phyloP scores from a whole-genome alignment of 2,113 vertebrate genomes.

The Recurvirostra avosetta region DNA sequence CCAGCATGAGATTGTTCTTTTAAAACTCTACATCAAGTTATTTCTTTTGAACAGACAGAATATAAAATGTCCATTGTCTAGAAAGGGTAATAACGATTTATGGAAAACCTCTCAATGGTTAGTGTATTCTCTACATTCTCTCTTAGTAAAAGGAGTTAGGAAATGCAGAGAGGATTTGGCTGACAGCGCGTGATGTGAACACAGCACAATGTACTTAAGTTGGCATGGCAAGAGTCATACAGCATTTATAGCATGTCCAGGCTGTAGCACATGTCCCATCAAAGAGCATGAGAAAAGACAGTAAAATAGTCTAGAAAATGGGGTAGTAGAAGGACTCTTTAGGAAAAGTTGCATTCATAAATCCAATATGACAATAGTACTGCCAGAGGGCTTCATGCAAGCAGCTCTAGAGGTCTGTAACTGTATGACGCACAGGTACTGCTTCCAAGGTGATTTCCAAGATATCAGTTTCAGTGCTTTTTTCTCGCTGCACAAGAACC shows the following conservation, averaged over 20 bases:
- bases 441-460: conserved; percentile 68
- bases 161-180: not conserved
- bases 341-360: not conserved
- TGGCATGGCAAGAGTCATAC: not conserved
- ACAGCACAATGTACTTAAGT: not conserved
- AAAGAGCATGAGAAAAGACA: not conserved
- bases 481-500: conserved; percentile 21
- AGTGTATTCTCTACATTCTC: too few species aligned
- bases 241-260: not conserved
- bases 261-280: not conserved
- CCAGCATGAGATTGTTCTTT: not conserved
- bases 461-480: conserved; percentile 39
- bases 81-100: not conserved
- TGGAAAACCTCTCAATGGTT: not conserved
- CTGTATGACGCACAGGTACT: conserved; percentile 40
- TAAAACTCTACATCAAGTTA: not conserved
- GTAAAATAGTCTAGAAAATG: not conserved
- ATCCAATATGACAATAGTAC: not conserved
- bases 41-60: not conserved
- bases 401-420: not conserved
- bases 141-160: not conserved
- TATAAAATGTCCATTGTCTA: not conserved
- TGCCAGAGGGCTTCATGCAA: not conserved
- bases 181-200: not conserved
- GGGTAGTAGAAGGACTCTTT: not conserved